phyloP scores from a whole-genome alignment of 2,888 invertebrate genomes.

The Synergus umbraculus region DNA sequence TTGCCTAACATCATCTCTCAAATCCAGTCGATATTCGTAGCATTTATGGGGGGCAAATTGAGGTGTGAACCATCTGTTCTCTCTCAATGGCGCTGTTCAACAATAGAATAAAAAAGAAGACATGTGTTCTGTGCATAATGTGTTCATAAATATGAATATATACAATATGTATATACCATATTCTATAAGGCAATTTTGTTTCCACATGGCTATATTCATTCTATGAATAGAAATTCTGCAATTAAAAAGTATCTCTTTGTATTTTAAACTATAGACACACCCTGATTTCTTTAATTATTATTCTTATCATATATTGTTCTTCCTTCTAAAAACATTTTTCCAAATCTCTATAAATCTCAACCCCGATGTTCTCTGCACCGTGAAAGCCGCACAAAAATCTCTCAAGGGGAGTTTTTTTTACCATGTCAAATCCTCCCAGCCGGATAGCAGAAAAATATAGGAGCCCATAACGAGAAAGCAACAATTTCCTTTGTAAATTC shows the following conservation, averaged over 20 bases:
- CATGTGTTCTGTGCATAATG: constrained; percentile 11
- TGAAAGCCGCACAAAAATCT: not conserved
- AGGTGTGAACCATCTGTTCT: constrained; percentile 37
- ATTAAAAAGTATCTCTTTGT: not conserved
- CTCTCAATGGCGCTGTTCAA: constrained; percentile 10
- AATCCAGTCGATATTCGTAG: constrained; percentile 23
- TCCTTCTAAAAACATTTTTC: not conserved
- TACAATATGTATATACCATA: not conserved
- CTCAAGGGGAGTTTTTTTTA: not conserved
- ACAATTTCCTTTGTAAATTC: constrained; percentile 1
- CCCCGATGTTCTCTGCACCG: not conserved
- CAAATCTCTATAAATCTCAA: not conserved
- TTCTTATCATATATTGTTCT: not conserved
- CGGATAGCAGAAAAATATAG: not conserved
- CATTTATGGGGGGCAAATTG: constrained; percentile 25
- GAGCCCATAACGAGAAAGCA: not conserved
- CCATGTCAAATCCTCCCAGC: not conserved
- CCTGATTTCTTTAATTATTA: not conserved
- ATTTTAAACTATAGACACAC: not conserved
- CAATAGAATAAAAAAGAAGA: constrained; percentile 18
- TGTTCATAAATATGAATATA: not conserved
- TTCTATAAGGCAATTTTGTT: not conserved
- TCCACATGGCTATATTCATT: constrained; percentile 1
- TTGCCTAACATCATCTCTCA: constrained; percentile 16
- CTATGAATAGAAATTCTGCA: not conserved